phyloP scores from a whole-genome alignment of 92 coral and sea anemone species.

The Parazoanthus atlanticus region DNA sequence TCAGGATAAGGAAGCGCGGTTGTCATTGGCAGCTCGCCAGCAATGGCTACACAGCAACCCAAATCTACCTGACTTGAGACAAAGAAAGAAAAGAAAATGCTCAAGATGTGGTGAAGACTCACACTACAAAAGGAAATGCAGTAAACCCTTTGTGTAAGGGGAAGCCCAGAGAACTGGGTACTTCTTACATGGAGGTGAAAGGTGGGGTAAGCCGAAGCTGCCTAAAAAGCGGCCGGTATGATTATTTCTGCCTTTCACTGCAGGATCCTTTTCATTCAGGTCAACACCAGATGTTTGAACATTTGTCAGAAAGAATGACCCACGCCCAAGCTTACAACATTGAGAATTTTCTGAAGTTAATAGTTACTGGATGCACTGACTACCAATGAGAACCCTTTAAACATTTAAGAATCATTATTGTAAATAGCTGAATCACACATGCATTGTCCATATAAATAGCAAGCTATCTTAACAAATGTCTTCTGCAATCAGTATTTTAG shows the following conservation, averaged over 20 bases:
- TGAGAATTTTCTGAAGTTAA: neutral
- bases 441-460: too few species aligned
- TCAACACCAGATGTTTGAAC: neutral
- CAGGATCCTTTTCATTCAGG: neutral
- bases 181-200: conserved; percentile 3
- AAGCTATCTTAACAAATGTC: too few species aligned
- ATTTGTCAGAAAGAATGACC: neutral
- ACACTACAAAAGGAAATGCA: conserved; percentile 1
- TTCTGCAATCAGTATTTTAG: too few species aligned
- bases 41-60: conserved; percentile 10
- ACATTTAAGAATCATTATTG: too few species aligned
- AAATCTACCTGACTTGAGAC: neutral
- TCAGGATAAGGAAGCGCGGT: neutral
- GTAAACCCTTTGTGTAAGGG: conserved; percentile 12
- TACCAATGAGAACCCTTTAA: neutral
- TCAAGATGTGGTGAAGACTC: conserved; percentile 5
- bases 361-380: neutral
- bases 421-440: too few species aligned
- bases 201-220: neutral
- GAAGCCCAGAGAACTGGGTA: conserved; percentile 14
- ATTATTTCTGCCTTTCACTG: conserved; percentile 7
- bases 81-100: neutral
- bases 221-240: conserved; percentile 25
- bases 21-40: conserved; percentile 20
- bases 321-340: neutral